Conservation (phyloP, 2,888 invertebrate species). For the Zaprionus obscuricornis region DNA sequence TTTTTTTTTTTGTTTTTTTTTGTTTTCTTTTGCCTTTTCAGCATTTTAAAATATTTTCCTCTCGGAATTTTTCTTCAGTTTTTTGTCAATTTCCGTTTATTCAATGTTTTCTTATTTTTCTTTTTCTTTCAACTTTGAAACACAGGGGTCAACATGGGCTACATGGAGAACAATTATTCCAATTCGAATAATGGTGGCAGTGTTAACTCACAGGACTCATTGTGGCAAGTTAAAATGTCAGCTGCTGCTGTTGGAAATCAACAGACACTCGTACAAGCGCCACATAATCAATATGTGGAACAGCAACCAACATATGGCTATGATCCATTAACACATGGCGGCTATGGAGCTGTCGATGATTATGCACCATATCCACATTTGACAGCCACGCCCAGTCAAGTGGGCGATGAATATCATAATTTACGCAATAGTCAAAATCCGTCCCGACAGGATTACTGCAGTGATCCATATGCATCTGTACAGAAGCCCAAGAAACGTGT, state of each 20-base stretch:
- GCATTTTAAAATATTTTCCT: conserved; percentile 30
- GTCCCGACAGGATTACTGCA: conserved; percentile 93
- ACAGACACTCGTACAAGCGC: conserved; percentile 85
- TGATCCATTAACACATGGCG: conserved; percentile 91
- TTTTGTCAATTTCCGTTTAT: not conserved
- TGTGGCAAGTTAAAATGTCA: conserved; percentile 97
- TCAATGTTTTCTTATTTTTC: conserved; percentile 10
- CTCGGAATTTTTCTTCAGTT: conserved; percentile 4
- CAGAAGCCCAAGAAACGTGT: conserved; percentile 95
- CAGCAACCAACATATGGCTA: conserved; percentile 89
- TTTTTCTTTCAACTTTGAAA: conserved; percentile 2
- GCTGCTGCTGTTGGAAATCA: conserved; percentile 89
- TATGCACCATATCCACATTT: conserved; percentile 93
- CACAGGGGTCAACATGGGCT: conserved; percentile 93
- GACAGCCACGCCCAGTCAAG: conserved; percentile 87
- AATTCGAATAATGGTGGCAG: conserved; percentile 98
- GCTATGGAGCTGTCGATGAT: conserved; percentile 92
- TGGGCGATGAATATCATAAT: conserved; percentile 88
- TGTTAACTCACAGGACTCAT: conserved; percentile 96
- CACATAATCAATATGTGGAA: conserved; percentile 86
- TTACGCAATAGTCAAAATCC: conserved; percentile 91
- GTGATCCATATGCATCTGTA: conserved; percentile 94
- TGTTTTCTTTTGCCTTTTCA: not conserved
- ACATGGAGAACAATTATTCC: conserved; percentile 95
- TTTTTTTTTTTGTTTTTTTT: no score